Percentiles rank a stretch among this genome's conserved stretches.
Evolutionary conservation across 2,888 invertebrate species (phyloP).

Genomic region (Artemia sinica): DNA sequence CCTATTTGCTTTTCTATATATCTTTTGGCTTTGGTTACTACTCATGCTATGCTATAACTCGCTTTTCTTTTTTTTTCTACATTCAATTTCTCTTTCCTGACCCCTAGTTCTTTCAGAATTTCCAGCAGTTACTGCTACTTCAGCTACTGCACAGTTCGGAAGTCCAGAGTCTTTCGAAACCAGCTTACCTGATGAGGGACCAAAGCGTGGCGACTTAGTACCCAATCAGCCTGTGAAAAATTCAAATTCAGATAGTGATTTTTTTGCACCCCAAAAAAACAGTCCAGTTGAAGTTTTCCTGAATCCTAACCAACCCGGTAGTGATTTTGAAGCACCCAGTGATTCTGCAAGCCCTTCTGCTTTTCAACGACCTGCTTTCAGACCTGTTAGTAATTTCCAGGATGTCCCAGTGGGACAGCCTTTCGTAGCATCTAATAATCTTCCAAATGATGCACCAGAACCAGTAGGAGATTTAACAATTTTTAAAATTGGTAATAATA

Average conservation of each 20-base stretch:
- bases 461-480: background rate
- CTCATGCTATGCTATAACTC: background rate
- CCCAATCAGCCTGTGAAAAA: slow-evolving; percentile 8
- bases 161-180: background rate
- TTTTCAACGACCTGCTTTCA: background rate
- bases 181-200: slow-evolving; percentile 4
- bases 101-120: slow-evolving; percentile 9
- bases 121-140: background rate
- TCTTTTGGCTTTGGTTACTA: slow-evolving; percentile 6
- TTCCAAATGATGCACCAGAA: slow-evolving; percentile 2
- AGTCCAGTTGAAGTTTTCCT: background rate
- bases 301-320: background rate
- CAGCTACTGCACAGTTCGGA: background rate
- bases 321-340: background rate
- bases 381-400: background rate
- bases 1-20: background rate
- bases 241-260: background rate
- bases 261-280: background rate
- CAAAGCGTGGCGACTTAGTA: slow-evolving; percentile 2
- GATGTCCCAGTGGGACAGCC: background rate
- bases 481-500: slow-evolving; percentile 9
- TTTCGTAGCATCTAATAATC: background rate
- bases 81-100: too few relatives aligned
- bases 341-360: background rate
- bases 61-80: too few relatives aligned